Evolutionary conservation across 2,888 invertebrate species (phyloP).

Genomic region (Aporophyla nigra): DNA sequence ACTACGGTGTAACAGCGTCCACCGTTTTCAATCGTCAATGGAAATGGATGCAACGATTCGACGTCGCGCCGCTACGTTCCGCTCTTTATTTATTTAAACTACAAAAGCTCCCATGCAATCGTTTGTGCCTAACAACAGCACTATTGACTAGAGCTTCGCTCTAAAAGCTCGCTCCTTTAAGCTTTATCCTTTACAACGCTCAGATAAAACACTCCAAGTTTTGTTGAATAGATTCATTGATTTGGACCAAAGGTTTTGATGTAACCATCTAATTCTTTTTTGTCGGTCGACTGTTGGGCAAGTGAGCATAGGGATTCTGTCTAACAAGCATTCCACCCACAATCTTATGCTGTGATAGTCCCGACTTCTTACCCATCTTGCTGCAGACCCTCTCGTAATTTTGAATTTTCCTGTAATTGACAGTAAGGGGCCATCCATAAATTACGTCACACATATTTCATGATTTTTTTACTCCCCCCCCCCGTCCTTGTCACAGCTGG

Average conservation of each 20-base stretch:
- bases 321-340: not conserved
- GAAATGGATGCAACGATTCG: conserved; percentile 58
- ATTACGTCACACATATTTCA: no score
- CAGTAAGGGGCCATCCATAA: no score
- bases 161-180: conserved; percentile 56
- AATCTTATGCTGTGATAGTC: not conserved
- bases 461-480: no score
- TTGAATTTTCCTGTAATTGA: not conserved
- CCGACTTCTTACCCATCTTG: not conserved
- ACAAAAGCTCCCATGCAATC: conserved; percentile 64
- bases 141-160: conserved; percentile 54
- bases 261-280: not conserved
- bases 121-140: conserved; percentile 63
- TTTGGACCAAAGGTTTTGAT: not conserved
- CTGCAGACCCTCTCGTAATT: not conserved
- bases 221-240: conserved; percentile 14
- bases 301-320: not conserved
- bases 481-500: no score
- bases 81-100: conserved; percentile 68
- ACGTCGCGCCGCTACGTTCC: conserved; percentile 43
- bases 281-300: no score
- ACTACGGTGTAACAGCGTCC: conserved; percentile 45
- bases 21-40: conserved; percentile 66
- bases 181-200: conserved; percentile 34
- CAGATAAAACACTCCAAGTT: conserved; percentile 17